A percentile compares a stretch with the other conserved stretches of the same genome.
Conservation (phyloP, 2,888 invertebrate species). For the Sinhomidia bicolor region DNA sequence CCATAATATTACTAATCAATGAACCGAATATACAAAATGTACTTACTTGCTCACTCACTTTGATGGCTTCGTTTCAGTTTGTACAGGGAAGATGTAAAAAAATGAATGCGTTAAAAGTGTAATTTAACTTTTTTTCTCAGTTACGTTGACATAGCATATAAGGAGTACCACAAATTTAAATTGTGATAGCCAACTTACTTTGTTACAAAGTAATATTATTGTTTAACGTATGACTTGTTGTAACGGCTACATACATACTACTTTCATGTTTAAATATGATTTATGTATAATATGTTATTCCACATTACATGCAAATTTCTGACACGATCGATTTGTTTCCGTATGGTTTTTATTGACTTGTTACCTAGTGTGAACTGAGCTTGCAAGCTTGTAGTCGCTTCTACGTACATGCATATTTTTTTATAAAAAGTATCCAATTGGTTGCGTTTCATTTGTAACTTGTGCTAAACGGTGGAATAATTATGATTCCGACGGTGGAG, state of each 20-base stretch:
- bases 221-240: neutral
- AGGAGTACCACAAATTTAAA: slow-evolving; percentile 20
- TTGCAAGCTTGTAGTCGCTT: too few relatives aligned
- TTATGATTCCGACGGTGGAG: too few relatives aligned
- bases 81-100: neutral
- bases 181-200: slow-evolving; percentile 34
- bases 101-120: neutral
- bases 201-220: neutral
- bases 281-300: neutral
- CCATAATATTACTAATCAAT: slow-evolving; percentile 27
- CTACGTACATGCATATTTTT: too few relatives aligned
- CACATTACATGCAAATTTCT: neutral
- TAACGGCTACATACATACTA: neutral
- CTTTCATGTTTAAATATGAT: neutral
- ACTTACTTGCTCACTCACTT: slow-evolving; percentile 28
- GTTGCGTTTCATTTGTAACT: too few relatives aligned
- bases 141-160: neutral
- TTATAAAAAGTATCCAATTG: too few relatives aligned
- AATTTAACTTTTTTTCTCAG: slow-evolving; percentile 20
- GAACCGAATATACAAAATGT: slow-evolving; percentile 29
- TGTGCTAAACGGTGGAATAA: too few relatives aligned
- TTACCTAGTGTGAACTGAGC: too few relatives aligned
- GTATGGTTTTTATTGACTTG: too few relatives aligned
- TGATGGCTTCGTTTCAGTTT: neutral
- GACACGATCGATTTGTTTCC: too few relatives aligned